Percentiles rank a stretch among this genome's conserved stretches.
phyloP scores from a whole-genome alignment of 2,797 vertebrate genomes.

The Chelon auratus region DNA sequence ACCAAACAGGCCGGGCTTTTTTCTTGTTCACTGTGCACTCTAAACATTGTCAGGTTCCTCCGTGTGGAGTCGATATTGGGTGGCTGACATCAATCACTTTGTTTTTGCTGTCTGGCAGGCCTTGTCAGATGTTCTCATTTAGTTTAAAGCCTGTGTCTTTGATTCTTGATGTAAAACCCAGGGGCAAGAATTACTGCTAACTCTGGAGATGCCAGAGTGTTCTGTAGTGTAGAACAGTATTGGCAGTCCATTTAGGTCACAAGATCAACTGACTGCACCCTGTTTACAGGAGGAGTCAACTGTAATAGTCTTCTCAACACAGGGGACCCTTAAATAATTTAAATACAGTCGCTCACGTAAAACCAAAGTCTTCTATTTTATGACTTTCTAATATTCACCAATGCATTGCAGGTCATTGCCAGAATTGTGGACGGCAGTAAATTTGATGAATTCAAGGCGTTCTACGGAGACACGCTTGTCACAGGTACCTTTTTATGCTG shows the following conservation, averaged over 20 bases:
- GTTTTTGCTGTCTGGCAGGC: slow-evolving; percentile 28
- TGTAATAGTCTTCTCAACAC: slow-evolving; percentile 12
- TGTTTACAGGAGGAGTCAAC: slow-evolving; percentile 1
- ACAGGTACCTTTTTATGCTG: slow-evolving; percentile 86
- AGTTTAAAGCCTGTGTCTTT: slow-evolving; percentile 45
- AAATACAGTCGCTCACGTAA: slow-evolving; percentile 2
- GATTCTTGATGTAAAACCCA: slow-evolving; percentile 45
- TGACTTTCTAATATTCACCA: slow-evolving; percentile 1
- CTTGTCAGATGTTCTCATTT: slow-evolving; percentile 40
- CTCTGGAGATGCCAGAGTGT: slow-evolving; percentile 44
- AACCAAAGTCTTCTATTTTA: neutral
- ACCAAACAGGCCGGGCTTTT: slow-evolving; percentile 7
- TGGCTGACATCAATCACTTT: slow-evolving; percentile 38
- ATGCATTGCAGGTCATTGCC: slow-evolving; percentile 91
- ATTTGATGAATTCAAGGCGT: slow-evolving; percentile 97
- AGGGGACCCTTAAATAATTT: slow-evolving; percentile 5
- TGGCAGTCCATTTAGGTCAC: slow-evolving; percentile 43
- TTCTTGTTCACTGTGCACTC: slow-evolving; percentile 17
- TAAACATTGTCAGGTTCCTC: slow-evolving; percentile 33
- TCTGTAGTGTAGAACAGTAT: slow-evolving; percentile 50
- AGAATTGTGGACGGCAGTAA: slow-evolving; percentile 98
- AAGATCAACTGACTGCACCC: slow-evolving; percentile 32
- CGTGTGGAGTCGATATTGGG: slow-evolving; percentile 37
- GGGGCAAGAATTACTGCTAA: slow-evolving; percentile 57
- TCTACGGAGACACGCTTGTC: slow-evolving; percentile 96